Evolutionary conservation across 1,140 invertebrate species (phyloP).

Genomic region (Choristoneura fumiferana): DNA sequence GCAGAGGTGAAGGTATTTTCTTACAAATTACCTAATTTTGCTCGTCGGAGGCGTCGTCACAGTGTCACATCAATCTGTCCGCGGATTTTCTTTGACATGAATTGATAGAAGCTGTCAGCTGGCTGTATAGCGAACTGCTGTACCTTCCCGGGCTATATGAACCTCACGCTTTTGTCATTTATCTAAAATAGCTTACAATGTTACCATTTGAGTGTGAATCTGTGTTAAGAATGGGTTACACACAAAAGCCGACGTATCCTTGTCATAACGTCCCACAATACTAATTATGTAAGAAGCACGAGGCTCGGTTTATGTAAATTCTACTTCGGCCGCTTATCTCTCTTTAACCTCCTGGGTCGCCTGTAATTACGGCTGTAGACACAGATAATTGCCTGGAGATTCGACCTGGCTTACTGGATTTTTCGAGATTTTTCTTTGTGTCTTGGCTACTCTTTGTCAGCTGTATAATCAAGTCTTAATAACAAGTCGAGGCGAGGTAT

Average conservation of each 20-base stretch:
- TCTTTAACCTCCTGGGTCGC: conserved; percentile 28
- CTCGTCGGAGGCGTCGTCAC: not conserved
- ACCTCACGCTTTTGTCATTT: not conserved
- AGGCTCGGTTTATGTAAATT: conserved; percentile 34
- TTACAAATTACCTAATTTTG: conserved; percentile 18
- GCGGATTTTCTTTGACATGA: conserved; percentile 17
- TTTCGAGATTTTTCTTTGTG: conserved; percentile 23
- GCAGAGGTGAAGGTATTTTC: conserved; percentile 8
- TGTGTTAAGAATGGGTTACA: not conserved
- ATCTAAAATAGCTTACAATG: not conserved
- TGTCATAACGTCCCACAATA: conserved; percentile 10
- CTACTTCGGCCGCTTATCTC: conserved; percentile 40
- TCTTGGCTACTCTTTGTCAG: conserved; percentile 3
- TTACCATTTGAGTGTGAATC: not conserved
- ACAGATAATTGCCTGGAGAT: conserved; percentile 46
- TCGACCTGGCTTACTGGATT: conserved; percentile 31
- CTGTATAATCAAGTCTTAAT: conserved; percentile 9
- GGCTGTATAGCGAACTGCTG: conserved; percentile 1
- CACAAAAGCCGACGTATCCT: conserved; percentile 14
- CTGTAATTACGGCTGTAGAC: conserved; percentile 42
- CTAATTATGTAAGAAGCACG: conserved; percentile 30
- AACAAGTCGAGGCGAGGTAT: not conserved
- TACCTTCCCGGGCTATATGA: not conserved
- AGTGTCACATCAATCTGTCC: conserved; percentile 17
- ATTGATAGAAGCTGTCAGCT: conserved; percentile 6